A percentile compares a stretch with the other conserved stretches of the same genome.
Conservation (phyloP, 1,140 invertebrate genomes). For the Musca domestica region DNA sequence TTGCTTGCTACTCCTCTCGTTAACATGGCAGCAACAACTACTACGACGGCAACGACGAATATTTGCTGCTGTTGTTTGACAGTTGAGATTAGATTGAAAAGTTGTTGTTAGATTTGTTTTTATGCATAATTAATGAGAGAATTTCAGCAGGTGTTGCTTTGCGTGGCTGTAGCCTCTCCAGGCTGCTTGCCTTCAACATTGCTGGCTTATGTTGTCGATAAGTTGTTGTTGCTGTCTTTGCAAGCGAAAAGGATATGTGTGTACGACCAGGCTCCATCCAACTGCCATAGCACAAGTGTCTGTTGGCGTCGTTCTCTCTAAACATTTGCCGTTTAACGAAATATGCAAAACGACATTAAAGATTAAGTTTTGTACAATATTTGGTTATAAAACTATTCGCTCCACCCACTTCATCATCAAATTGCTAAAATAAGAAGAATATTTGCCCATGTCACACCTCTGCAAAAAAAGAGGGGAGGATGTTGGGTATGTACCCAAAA, state of each 20-base stretch:
- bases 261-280: neutral
- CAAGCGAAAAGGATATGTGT: too few relatives aligned
- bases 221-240: neutral
- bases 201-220: neutral
- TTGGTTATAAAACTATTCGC: too few relatives aligned
- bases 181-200: neutral
- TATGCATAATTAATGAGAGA: constrained; percentile 30
- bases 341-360: constrained; percentile 17
- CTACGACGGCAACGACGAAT: too few relatives aligned
- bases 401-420: too few relatives aligned
- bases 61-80: constrained; percentile 3
- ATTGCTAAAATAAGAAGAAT: too few relatives aligned
- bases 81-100: constrained; percentile 19
- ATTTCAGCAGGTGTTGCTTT: constrained; percentile 27
- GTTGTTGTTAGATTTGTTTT: constrained; percentile 14
- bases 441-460: too few relatives aligned
- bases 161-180: constrained; percentile 9
- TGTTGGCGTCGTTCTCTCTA: neutral
- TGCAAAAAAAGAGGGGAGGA: too few relatives aligned
- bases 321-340: constrained; percentile 5
- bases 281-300: neutral
- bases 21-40: too few relatives aligned
- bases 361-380: constrained; percentile 12
- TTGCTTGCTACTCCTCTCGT: too few relatives aligned
- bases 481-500: too few relatives aligned